These are phyloP conservation scores for Ovibos moschatus DNA, from an alignment of 2,113 vertebrate species.

Conservation along the genomic window DNA sequence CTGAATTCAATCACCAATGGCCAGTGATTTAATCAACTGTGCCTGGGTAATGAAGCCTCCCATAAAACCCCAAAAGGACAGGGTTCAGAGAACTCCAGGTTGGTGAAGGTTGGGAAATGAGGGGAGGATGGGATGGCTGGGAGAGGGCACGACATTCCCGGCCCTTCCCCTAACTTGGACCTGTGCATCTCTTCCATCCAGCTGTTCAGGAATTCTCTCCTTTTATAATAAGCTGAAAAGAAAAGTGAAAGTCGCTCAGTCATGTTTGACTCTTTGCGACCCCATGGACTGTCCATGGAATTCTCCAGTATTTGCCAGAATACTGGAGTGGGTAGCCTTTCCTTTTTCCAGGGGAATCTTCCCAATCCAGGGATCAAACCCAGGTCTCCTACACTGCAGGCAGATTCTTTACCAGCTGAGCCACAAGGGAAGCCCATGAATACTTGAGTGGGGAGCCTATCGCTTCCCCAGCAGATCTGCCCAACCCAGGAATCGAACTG, in stretches of 20 bases:
- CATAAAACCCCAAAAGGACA: background rate
- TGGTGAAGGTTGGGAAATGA: background rate
- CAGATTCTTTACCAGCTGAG: background rate
- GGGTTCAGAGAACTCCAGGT: background rate
- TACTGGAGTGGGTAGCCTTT: background rate
- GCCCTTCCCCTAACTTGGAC: background rate
- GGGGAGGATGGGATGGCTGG: background rate
- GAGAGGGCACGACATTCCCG: fast-evolving
- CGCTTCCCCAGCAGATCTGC: background rate
- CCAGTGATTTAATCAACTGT: background rate
- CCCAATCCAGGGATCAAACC: background rate
- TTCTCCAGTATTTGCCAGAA: background rate
- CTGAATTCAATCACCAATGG: background rate
- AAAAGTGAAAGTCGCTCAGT: background rate
- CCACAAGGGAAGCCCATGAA: background rate
- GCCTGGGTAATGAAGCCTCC: background rate
- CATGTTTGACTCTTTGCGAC: background rate
- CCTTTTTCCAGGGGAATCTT: background rate
- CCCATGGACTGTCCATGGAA: background rate
- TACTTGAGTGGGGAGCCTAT: background rate
- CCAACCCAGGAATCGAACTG: background rate
- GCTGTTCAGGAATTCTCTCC: background rate
- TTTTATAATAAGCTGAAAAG: background rate
- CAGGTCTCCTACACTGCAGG: background rate
- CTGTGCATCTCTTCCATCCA: background rate